Evolutionary conservation across 2,113 vertebrate genomes (phyloP), one percentile per base, ranked within the genome.

Genomic region (Girardinichthys multiradiatus): DNA sequence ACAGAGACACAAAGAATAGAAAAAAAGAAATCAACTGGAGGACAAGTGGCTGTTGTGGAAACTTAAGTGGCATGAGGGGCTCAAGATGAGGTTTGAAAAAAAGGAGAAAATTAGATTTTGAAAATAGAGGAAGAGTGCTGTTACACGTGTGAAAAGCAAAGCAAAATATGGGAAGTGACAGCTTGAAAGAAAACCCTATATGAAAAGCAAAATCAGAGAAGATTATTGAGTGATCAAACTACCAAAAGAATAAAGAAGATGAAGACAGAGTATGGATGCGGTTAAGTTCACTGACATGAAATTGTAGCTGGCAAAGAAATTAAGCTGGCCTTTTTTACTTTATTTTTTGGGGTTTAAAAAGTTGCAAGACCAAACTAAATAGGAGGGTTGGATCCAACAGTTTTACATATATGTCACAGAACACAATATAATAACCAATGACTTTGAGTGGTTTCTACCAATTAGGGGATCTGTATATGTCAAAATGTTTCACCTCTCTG

Each of bases 201-300:
- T 64, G 42, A 84, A 76, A 48, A 72, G 65, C 57, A 57, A 48
- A 69, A 48, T 64, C 21, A 67, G 63, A 67, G 74, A 71, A 72
- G 78, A 82, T 85, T 81, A 87, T 86, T 81, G 81, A 83, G 70
- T 69, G 71, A 82, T 33, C 27, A 84, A 57, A 45, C 8, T 57
- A 84, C 45, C 1, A 4, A 66, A 77, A 74, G 72, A 62, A 68
- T 71, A 85, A 82, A 82, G 59, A 76, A 69, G 24, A 21, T 9
- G 28, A 42, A 71, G 59, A 51, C 54, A 80, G 74, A 65, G 67
- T 73, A 73, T 85, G 82, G 77, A 70, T 84, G 54, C 65, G 30
- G 64, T 30, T 76, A 65, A 87, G 82, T 88, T 70, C 77, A 67
- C 72, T 72, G 71, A 84, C 21, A 76, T 74, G 69, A 51, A 79